phyloP scores from a whole-genome alignment of 2,888 invertebrate species.

The Nemoura dubitans region DNA sequence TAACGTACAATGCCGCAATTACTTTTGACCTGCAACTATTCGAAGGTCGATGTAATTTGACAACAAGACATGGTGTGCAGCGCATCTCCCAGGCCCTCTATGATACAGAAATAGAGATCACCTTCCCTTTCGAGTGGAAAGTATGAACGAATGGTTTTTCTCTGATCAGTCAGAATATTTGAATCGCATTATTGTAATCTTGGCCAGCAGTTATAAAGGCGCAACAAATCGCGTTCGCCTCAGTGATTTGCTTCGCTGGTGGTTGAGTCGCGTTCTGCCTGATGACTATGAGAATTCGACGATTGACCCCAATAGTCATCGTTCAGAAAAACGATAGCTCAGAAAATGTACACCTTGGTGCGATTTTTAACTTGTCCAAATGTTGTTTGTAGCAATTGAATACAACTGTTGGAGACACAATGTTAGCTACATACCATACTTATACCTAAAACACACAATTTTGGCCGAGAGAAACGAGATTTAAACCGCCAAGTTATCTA shows the following conservation, averaged over 20 bases:
- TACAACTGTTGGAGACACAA: too few relatives aligned
- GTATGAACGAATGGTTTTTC: background rate
- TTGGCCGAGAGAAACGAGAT: too few relatives aligned
- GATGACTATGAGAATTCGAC: background rate
- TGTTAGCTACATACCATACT: too few relatives aligned
- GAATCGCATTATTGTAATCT: background rate
- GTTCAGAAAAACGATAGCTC: background rate
- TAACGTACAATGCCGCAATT: too few relatives aligned
- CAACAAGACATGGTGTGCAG: too few relatives aligned
- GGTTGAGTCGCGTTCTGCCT: background rate
- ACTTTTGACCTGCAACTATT: too few relatives aligned
- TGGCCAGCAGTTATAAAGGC: background rate
- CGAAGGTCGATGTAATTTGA: too few relatives aligned
- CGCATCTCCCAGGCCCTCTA: background rate
- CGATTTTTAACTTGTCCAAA: background rate
- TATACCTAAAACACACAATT: too few relatives aligned
- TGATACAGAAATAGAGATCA: background rate
- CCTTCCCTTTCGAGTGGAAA: background rate
- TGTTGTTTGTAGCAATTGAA: too few relatives aligned
- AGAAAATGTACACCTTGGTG: background rate
- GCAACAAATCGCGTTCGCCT: background rate
- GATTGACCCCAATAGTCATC: conserved; percentile 17
- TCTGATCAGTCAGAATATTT: background rate
- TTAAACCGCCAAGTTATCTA: too few relatives aligned
- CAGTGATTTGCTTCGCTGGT: background rate